Evolutionary conservation across 1,140 invertebrate species (phyloP).

Genomic region (Cyrtorhinus lividipennis): DNA sequence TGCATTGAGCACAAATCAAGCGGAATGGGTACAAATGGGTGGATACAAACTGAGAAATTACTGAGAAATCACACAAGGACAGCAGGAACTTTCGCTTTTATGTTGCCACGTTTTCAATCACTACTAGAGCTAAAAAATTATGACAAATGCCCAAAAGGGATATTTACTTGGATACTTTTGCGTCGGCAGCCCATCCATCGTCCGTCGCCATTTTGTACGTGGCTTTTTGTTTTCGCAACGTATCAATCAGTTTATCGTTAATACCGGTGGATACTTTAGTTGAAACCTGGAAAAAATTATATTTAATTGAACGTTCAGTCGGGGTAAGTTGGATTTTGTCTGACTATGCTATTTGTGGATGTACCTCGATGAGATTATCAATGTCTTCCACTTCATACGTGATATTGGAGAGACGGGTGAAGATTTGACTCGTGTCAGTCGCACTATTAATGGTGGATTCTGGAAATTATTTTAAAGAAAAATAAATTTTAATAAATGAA

Average conservation of each 20-base stretch:
- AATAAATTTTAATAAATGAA: constrained; percentile 48
- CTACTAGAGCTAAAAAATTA: too few relatives aligned
- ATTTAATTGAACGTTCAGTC: too few relatives aligned
- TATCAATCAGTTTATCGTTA: constrained; percentile 74
- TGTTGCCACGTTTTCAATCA: too few relatives aligned
- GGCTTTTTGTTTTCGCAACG: constrained; percentile 74
- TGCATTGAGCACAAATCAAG: too few relatives aligned
- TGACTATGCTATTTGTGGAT: constrained; percentile 50
- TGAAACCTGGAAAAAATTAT: constrained; percentile 32
- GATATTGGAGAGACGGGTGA: constrained; percentile 89
- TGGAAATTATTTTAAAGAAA: constrained; percentile 61
- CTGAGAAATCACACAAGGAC: too few relatives aligned
- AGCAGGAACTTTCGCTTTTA: too few relatives aligned
- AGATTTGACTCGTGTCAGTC: constrained; percentile 51
- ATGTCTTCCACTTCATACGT: constrained; percentile 86
- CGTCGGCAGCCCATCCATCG: constrained; percentile 58
- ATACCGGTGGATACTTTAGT: constrained; percentile 48
- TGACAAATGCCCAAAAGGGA: too few relatives aligned
- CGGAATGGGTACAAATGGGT: too few relatives aligned
- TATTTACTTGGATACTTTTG: background rate
- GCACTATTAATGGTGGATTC: constrained; percentile 53
- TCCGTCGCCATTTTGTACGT: constrained; percentile 94
- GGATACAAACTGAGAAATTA: too few relatives aligned
- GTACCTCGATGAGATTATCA: constrained; percentile 58
- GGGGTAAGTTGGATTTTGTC: too few relatives aligned